These are phyloP conservation scores for Sipha maydis DNA, from an alignment of 2,888 invertebrate genomes.

Conservation along the genomic window DNA sequence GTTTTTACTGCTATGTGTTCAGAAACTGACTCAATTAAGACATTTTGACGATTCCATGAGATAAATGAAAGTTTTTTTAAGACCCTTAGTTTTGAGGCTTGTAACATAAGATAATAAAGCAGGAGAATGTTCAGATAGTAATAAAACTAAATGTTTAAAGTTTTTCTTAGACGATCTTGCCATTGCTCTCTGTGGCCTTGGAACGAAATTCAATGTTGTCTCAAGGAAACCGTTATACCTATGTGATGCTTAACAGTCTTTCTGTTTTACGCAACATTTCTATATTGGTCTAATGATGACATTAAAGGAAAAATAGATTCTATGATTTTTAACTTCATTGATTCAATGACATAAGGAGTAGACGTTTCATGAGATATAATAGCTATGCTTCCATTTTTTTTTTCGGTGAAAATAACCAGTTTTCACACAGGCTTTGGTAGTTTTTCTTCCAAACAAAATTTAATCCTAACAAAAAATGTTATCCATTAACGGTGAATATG, in stretches of 20 bases:
- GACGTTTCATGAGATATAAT: no score
- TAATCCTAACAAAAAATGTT: slow-evolving; percentile 10
- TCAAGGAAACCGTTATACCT: no score
- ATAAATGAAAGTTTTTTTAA: slow-evolving; percentile 18
- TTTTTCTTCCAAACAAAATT: slow-evolving; percentile 26
- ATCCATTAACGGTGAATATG: slow-evolving; percentile 8
- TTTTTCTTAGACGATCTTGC: not conserved
- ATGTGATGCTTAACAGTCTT: no score
- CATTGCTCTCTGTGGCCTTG: not conserved
- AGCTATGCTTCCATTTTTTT: not conserved
- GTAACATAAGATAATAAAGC: not conserved
- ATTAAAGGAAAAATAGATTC: no score
- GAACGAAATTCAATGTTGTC: no score
- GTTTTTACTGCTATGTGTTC: not conserved
- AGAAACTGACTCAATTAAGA: slow-evolving; percentile 20
- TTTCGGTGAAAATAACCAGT: slow-evolving; percentile 14
- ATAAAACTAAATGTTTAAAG: not conserved
- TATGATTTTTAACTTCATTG: no score
- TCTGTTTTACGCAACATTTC: no score
- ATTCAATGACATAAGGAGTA: no score
- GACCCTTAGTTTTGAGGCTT: not conserved
- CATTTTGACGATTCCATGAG: slow-evolving; percentile 26
- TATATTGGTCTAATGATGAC: no score
- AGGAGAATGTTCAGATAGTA: not conserved
- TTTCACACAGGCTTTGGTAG: not conserved